A percentile compares a stretch with the other conserved stretches of the same genome.
Conservation (phyloP, 2,888 invertebrate genomes). For the Lypha dubia region DNA sequence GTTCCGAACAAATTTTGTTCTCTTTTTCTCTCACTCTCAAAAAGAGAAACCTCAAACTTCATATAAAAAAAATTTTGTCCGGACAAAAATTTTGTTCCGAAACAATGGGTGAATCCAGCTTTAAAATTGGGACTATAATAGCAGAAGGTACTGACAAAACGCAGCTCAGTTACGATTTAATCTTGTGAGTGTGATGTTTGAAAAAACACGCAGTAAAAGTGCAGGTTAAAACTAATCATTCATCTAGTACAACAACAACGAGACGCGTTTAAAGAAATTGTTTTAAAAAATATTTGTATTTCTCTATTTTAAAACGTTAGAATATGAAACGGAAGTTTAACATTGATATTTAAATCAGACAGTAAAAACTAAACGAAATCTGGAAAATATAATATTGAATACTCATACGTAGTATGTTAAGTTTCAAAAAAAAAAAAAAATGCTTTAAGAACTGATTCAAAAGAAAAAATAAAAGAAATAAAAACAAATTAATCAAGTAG, state of each 20-base stretch:
- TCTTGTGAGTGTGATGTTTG: constrained; percentile 55
- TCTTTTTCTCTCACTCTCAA: no score
- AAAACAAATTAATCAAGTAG: constrained; percentile 1
- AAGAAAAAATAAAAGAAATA: neutral
- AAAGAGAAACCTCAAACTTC: no score
- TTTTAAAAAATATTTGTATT: neutral
- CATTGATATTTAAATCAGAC: constrained; percentile 9
- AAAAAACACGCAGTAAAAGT: constrained; percentile 22
- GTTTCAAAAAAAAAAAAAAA: constrained; percentile 11
- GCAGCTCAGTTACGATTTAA: constrained; percentile 67
- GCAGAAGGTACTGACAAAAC: constrained; percentile 52
- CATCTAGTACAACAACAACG: neutral
- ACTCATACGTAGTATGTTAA: neutral
- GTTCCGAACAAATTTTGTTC: no score
- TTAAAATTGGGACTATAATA: constrained; percentile 63
- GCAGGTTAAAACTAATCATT: constrained; percentile 21
- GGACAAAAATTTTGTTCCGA: no score
- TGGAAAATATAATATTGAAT: constrained; percentile 2
- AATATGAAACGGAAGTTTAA: constrained; percentile 54
- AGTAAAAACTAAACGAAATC: neutral
- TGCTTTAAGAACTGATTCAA: neutral
- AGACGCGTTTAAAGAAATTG: neutral
- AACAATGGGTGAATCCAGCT: no score
- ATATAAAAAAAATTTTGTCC: no score
- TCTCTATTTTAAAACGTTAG: constrained; percentile 32